Evolutionary conservation across 2,888 invertebrate species (phyloP).

Genomic region (Lamproptera curius): DNA sequence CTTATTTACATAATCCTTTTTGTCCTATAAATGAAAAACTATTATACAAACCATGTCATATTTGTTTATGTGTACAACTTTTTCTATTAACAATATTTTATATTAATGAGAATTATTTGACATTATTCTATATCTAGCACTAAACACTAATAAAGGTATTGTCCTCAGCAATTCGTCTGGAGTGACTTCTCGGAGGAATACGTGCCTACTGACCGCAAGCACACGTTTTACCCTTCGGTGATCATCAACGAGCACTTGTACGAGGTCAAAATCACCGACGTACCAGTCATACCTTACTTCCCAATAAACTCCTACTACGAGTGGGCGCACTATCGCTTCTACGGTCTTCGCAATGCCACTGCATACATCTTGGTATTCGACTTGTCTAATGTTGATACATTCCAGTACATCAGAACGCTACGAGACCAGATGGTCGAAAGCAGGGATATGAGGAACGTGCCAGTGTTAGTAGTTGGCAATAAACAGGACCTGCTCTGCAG

Average conservation of each 20-base stretch:
- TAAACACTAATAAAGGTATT: no score
- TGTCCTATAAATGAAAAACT: no score
- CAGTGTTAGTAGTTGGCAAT: constrained; percentile 95
- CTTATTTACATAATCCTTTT: no score
- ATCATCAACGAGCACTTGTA: constrained; percentile 91
- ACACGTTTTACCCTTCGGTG: constrained; percentile 89
- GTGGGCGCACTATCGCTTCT: constrained; percentile 91
- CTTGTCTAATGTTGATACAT: constrained; percentile 93
- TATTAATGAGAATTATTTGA: no score
- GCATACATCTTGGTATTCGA: constrained; percentile 97
- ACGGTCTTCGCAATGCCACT: constrained; percentile 90
- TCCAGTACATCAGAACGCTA: constrained; percentile 92
- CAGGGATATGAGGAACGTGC: constrained; percentile 91
- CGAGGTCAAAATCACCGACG: constrained; percentile 91
- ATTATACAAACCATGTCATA: no score
- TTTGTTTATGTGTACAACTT: no score
- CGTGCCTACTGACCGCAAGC: constrained; percentile 84
- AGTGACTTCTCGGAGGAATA: constrained; percentile 90
- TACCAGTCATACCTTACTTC: constrained; percentile 92
- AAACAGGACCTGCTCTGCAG: constrained; percentile 89
- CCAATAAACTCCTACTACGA: constrained; percentile 95
- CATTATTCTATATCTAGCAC: no score
- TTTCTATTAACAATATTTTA: no score
- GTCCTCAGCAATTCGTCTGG: constrained; percentile 89
- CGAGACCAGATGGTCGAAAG: constrained; percentile 96